Conservation (phyloP, 2,888 invertebrate genomes). For the Leptinotarsa tumamoca region DNA sequence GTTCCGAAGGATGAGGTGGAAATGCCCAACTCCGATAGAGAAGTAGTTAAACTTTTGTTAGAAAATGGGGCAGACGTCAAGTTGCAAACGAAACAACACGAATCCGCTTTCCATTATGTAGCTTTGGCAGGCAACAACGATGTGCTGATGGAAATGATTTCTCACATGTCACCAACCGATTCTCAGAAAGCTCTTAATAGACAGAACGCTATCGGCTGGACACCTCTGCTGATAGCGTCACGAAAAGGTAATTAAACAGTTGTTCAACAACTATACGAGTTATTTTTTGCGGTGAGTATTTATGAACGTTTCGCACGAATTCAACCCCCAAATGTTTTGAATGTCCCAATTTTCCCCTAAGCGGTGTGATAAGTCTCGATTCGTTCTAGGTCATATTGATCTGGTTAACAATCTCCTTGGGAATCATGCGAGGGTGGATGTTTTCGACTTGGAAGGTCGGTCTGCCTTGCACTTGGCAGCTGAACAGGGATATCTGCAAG, state of each 20-base stretch:
- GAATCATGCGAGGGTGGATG: slow-evolving; percentile 98
- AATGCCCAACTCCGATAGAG: slow-evolving; percentile 80
- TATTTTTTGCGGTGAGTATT: not conserved
- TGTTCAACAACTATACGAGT: slow-evolving; percentile 4
- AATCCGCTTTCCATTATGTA: slow-evolving; percentile 96
- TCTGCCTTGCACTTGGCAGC: slow-evolving; percentile 96
- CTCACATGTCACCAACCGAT: slow-evolving; percentile 88
- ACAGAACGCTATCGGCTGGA: slow-evolving; percentile 96
- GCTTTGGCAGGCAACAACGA: slow-evolving; percentile 96
- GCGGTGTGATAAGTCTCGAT: not conserved
- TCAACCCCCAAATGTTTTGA: not conserved
- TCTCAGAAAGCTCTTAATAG: slow-evolving; percentile 95
- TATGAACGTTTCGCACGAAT: slow-evolving; percentile 5
- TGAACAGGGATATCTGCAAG: slow-evolving; percentile 91
- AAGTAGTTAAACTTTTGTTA: slow-evolving; percentile 89
- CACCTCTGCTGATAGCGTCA: slow-evolving; percentile 95
- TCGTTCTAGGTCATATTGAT: slow-evolving; percentile 78
- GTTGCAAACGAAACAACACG: slow-evolving; percentile 85
- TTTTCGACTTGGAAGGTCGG: slow-evolving; percentile 95
- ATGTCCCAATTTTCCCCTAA: slow-evolving; percentile 7
- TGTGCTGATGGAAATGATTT: slow-evolving; percentile 92
- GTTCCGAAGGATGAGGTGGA: slow-evolving; percentile 83
- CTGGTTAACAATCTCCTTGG: slow-evolving; percentile 89
- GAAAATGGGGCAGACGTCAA: slow-evolving; percentile 93
- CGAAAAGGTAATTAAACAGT: slow-evolving; percentile 74